Base-by-base conservation (phyloP, 2,797 vertebrate genomes). In the Bucorvus abyssinicus region DNA sequence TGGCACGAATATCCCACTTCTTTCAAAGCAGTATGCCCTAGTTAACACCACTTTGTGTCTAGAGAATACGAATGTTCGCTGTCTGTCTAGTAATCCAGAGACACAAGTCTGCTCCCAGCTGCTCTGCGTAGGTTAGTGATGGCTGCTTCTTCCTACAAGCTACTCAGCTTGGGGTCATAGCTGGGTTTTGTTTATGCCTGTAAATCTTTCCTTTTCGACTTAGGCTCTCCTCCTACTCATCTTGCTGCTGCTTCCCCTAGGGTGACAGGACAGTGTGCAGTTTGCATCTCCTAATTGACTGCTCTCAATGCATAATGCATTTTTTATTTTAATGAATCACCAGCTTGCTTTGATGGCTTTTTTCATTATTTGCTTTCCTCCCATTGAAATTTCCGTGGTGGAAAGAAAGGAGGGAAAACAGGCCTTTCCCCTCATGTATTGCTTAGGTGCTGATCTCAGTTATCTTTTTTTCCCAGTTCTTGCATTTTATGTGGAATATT, bases 261-360 rank as follows among this genome's bases (percentile, higher is more conserved):
- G 96, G 95, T 93, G 95, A 95, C 83, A 95, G 93, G 95, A 86
- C 91, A 93, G 63, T 60, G 52, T 85, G 90, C 88, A 87, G 95
- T 94, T 95, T 92, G 82, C 89, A 88, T 93, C 86, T 95, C 80
- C 74, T 95, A 97, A 97, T 94, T 96, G 95, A 94, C 93, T 93
- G 90, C 92, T 91, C 86, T 94, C 85, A 59, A 96, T 97, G 91
- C 96, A 96, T 96, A 95, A 97, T 97, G 94, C 91, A 95, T 97
- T 96, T 96, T 94, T 96, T 94, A 94, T 97, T 96, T 92, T 93
- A 96, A 97, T 96, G 94, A 96, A 95, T 97, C 65, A 75, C 88
- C 69, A 86, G 74, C 90, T 86, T 84, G 93, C 96, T 96, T 97
- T 96, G 94, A 96, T 94, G 92, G 83, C 60, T 96, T 96, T 96